Evolutionary conservation across 2,113 vertebrate species (phyloP), one percentile per base, ranked within the genome.

Genomic region (Astur gentilis): DNA sequence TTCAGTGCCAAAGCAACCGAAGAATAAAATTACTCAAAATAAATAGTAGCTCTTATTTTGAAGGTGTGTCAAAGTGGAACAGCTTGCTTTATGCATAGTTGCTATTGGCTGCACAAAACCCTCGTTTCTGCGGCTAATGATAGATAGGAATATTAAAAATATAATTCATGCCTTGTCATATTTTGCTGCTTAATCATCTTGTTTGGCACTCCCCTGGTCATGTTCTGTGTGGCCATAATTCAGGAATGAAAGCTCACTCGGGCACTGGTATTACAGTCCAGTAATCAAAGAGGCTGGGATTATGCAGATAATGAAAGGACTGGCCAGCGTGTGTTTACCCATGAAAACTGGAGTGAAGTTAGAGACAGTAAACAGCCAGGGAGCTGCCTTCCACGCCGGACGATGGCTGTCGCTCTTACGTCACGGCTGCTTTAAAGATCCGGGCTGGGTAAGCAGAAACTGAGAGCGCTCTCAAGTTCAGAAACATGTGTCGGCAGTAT

Each of bases 111-210:
- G 49, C 69, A 34, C 62, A 62, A 83, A 42, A 3, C 75, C 42
- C 77, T 85, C 3, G 19, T 71, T 89, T 93, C 89, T 87, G 80
- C 2, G 11, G 72, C 77, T 69, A 32, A 40, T 38, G 77, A 77
- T 45, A 73, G 87, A 87, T 83, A 83, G 91, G 93, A 95, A 76
- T 71, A 96, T 85, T 83, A 91, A 88, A 89, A 86, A 85, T 52
- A 40, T 5, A 87, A 94, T 65, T 97, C 91, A 47, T 31, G 49
- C 84, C 90, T 79, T 60, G 88, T 85, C 94, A 76, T 95, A 90
- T 90, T 91, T 95, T 55, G 83, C 93, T 67, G 83, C 90, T 96
- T 95, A 97, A 92, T 97, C 93, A 93, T 78, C 83, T 77, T 22
- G 81, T 89, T 94, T 61, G 95, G 95, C 96, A 88, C 94, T 92